These are phyloP conservation scores for Diadophis punctatus DNA, from an alignment of 2,113 vertebrate genomes.

Conservation along the genomic window DNA sequence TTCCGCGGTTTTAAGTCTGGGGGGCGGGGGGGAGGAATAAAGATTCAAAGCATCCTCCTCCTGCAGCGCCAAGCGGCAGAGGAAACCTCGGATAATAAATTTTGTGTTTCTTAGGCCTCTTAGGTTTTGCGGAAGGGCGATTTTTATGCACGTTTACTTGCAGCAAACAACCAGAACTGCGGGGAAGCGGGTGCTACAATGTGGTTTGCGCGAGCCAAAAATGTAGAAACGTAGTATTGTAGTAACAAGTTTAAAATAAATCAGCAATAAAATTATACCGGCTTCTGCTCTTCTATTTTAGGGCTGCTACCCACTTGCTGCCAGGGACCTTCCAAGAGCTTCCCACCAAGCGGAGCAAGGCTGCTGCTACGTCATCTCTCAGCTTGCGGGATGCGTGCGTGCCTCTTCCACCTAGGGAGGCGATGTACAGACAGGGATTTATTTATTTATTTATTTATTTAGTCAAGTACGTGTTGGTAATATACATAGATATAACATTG, in stretches of 20 bases:
- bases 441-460: no score
- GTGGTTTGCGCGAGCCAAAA: background rate
- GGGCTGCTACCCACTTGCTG: background rate
- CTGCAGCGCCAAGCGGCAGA: background rate
- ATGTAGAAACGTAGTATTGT: background rate
- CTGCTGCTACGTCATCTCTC: background rate
- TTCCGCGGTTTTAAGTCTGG: background rate
- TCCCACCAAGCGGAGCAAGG: background rate
- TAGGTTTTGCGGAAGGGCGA: background rate
- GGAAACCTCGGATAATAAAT: background rate
- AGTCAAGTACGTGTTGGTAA: no score
- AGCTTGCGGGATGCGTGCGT: background rate
- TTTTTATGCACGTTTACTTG: background rate
- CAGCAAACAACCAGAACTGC: background rate
- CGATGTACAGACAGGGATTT: background rate
- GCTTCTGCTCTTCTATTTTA: background rate
- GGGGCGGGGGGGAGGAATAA: background rate
- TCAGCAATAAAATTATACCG: background rate
- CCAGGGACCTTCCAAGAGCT: background rate
- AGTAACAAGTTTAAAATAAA: background rate
- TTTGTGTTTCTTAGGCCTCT: background rate
- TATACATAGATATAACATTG: no score
- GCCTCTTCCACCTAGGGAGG: background rate
- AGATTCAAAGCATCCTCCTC: background rate
- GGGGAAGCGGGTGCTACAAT: background rate